Conservation (phyloP, 2,797 vertebrate genomes). For the Cossypha polioptera region DNA sequence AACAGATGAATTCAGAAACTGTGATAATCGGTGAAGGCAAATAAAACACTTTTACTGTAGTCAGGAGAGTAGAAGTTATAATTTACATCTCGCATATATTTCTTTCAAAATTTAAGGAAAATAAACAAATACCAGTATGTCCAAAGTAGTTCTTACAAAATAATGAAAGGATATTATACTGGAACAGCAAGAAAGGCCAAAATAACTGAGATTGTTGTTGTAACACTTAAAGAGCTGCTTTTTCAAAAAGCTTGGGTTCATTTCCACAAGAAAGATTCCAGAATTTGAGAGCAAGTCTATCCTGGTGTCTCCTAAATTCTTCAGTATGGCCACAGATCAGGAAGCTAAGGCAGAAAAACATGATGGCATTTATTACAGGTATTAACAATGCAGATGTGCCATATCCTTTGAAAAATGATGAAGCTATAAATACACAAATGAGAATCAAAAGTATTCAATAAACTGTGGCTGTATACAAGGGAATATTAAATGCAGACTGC, state of each 20-base stretch:
- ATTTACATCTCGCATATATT: not conserved
- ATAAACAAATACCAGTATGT: not conserved
- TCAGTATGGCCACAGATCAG: not conserved
- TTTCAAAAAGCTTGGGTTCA: not conserved
- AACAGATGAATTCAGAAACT: constrained; percentile 49
- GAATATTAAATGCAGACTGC: not conserved
- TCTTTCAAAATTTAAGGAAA: not conserved
- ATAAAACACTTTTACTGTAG: constrained; percentile 30
- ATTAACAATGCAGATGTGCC: not conserved
- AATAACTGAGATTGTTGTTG: not conserved
- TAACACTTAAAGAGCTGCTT: not conserved
- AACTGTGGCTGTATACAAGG: not conserved
- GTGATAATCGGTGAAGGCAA: constrained; percentile 1
- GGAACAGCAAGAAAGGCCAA: not conserved
- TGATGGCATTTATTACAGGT: not conserved
- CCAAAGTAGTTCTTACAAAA: not conserved
- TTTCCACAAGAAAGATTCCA: not conserved
- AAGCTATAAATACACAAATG: not conserved
- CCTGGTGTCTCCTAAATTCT: not conserved
- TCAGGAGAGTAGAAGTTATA: constrained; percentile 18
- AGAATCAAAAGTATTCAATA: not conserved
- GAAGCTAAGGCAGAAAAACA: not conserved
- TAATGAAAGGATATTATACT: not conserved
- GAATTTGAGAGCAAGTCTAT: not conserved
- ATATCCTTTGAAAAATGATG: not conserved